Base-by-base conservation (phyloP, 1,140 invertebrate species). In the Oscheius sp. region DNA sequence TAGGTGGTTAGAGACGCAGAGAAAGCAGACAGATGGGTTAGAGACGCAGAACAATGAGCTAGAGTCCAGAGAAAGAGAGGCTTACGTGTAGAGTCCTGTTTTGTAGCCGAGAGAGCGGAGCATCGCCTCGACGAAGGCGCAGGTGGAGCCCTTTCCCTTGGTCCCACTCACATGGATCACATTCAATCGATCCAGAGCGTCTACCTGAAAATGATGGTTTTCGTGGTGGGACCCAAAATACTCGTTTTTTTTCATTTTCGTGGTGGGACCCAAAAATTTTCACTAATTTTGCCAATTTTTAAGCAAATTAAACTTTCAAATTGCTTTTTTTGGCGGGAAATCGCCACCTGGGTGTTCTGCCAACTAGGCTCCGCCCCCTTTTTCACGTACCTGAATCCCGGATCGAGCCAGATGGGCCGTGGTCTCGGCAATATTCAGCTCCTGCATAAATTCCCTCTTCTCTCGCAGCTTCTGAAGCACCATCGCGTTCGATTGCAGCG, bases 141-240 rank as follows among this genome's bases (percentile, higher is more conserved):
- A 95, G 0, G 95, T 97, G 18, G 94, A 95, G 23, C 90, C 89
- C 84, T 90, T 90, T 36, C 95, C 95, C 88, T 99, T 99, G 0
- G 95, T 98, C 3, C 97, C 97, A 78, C 92, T 88, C 0, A 98
- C 90, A 87, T 98, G 95, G 78, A 99, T 95, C 4, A 95, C 87
- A 63, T 91, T 90, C 13, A 97, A 82, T 23, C 76, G 72, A 75
- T 88, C 85, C 18, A 89, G 71, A 75, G 88, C 82, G n/a, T 74
- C 38, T 31, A 68, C 52, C 61, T 75, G 28, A 52, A 55, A 67
- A 52, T 46, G 13, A 18, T 69, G 4, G 18, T 64, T 29, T 36
- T 13, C 13, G 0, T 36, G 18, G 28, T 36, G n/a, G n/a, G n/a
- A n/a, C n/a, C n/a, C n/a, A n/a, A n/a, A n/a, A n/a, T n/a, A n/a